Conservation (phyloP, 2,888 invertebrate species). For the Dynastes grantii region DNA sequence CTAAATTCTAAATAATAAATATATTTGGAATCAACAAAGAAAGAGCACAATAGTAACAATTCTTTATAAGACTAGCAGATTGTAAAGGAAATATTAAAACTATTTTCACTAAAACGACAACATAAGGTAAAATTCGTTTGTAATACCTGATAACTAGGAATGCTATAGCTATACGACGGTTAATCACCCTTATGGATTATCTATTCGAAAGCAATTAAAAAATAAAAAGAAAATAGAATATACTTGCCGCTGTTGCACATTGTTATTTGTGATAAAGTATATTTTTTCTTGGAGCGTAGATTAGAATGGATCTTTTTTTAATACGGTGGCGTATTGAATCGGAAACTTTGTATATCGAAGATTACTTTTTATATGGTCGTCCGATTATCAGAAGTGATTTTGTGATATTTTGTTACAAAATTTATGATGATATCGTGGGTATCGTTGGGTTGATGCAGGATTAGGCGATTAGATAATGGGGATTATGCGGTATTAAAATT, state of each 20-base stretch:
- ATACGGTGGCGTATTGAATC: conserved; percentile 43
- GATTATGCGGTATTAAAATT: conserved; percentile 65
- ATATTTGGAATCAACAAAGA: too few species aligned
- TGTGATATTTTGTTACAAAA: conserved; percentile 58
- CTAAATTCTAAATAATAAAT: too few species aligned
- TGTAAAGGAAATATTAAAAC: too few species aligned
- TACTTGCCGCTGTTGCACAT: background rate
- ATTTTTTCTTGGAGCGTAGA: conserved; percentile 41
- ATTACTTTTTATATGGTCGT: conserved; percentile 49
- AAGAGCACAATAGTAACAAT: too few species aligned
- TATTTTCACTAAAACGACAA: too few species aligned
- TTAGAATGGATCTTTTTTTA: conserved; percentile 36
- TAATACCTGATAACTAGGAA: too few species aligned
- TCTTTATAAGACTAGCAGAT: too few species aligned
- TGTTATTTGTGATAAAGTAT: conserved; percentile 29
- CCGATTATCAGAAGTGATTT: conserved; percentile 52
- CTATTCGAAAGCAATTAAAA: background rate
- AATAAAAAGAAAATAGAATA: background rate
- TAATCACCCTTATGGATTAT: too few species aligned
- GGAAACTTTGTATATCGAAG: conserved; percentile 49
- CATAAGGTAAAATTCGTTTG: too few species aligned
- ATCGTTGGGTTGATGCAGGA: conserved; percentile 56
- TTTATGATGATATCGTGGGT: conserved; percentile 60
- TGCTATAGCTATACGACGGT: too few species aligned
- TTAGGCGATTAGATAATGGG: conserved; percentile 65